Base-by-base conservation (phyloP, 2,888 invertebrate genomes). In the Dusona sp. region DNA sequence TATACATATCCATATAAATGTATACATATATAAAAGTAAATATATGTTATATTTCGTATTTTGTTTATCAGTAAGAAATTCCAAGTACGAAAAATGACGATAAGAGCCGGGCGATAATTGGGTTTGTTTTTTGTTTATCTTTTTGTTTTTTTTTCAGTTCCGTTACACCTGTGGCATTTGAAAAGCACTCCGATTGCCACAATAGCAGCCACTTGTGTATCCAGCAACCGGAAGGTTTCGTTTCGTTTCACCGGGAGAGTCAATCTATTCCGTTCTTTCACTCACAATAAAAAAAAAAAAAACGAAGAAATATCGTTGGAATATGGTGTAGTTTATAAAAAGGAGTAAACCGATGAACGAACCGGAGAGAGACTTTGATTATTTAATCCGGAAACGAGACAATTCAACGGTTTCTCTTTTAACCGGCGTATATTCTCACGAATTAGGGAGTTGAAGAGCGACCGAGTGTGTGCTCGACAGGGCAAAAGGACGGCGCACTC, bases 401-500 rank as follows among this genome's bases (percentile, higher is more conserved):
- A 16, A 64, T 19, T 72, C 6, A 54, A 72, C 51, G 51, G 22
- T 38, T 42, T 16, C 25, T 25, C 8, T 29, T 54, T 38, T n/a
- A n/a, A 65, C 78, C 81, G 85, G 83, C 65, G 64, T 38, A 79
- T 70, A 54, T 61, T 61, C 16, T 9, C 33, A 79, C 67, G 82
- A 70, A 57, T 79, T 36, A 19, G 36, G 73, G 65, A 38, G 73
- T 33, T 45, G 33, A 29, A 51, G 51, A 19, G 65, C 78, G 48
- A 51, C 4, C 45, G 74, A 73, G 80, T 51, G 51, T 36, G 57
- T 51, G 22, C 65, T 67, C 84, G 57, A 78, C 78, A 75, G 82
- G 75, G 65, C 84, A 88, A 88, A 83, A 85, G 87, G 80, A 86
- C 85, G 87, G 73, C 77, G 88, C 88, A 87, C 89, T 87, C 79